Base-by-base conservation (phyloP, 2,113 vertebrate species). In the Corydoras maculifer region DNA sequence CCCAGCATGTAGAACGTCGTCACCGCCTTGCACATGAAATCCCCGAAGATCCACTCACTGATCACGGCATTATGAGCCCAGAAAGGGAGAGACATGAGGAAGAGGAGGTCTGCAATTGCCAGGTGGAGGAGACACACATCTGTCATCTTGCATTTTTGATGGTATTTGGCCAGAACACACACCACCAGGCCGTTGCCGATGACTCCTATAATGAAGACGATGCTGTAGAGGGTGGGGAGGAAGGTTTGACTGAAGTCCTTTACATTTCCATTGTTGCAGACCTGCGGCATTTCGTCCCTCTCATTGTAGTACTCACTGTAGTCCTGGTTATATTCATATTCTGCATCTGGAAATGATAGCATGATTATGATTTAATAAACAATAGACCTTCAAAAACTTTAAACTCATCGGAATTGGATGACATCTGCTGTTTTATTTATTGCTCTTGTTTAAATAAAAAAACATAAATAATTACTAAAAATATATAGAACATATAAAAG, bases 101-200 rank as follows among this genome's bases (percentile, higher is more conserved):
- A 94, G 12, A 96, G 74, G 43, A 96, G 84, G 78, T 97, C 92
- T 0, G 94, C 88, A 31, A 94, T n/a, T 2, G 92, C 91, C 30
- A 97, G 81, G 85, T 95, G 93, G 77, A 94, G 62, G 9, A 96
- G 88, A 73, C 93, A 95, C 5, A 95, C 53, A 0, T 95, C 94
- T 0, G 94, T 94, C 84, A 93, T 54, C 54, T 87, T 90, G 71
- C 58, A 85, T 67, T 89, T 80, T 49, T 86, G 88, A 43, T 84
- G 84, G 68, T 85, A 81, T 73, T 75, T 77, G 55, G 88, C 43
- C 7, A 95, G 87, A 66, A 98, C 86, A 29, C 89, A 88, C 61
- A 93, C 5, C 13, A 98, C 92, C 18, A 96, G 82, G 67, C 77
- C 62, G 25, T 98, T 98, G 55, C 87, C 87, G 2, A 85, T 12